phyloP scores from a whole-genome alignment of 2,113 vertebrate species.

The Numida meleagris region DNA sequence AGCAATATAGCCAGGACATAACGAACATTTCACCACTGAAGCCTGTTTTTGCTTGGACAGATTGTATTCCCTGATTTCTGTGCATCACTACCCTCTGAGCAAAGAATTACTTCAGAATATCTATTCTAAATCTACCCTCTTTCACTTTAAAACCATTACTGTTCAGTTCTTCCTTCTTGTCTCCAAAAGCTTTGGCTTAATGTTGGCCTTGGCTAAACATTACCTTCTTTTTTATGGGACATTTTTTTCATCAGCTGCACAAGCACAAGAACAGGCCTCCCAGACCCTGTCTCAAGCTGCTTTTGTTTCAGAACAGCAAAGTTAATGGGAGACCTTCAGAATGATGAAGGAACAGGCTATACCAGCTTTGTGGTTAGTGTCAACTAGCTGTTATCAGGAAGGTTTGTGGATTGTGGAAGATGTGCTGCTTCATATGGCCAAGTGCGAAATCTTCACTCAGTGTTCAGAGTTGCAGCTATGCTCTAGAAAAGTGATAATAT shows the following conservation, averaged over 20 bases:
- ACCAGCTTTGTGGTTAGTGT: neutral
- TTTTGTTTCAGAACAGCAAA: neutral
- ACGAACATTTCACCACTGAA: neutral
- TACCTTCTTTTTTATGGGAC: neutral
- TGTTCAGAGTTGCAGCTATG: neutral
- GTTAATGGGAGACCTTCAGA: fast-evolving
- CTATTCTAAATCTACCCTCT: neutral
- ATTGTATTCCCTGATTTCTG: neutral
- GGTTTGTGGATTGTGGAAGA: neutral
- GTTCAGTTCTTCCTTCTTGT: neutral
- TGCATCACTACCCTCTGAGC: neutral
- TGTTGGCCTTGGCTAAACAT: neutral
- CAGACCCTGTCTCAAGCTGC: neutral
- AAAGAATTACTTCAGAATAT: neutral
- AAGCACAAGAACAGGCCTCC: neutral
- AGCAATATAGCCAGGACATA: neutral
- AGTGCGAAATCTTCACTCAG: neutral
- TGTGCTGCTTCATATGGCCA: neutral
- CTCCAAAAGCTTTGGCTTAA: neutral
- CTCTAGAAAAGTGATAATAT: neutral
- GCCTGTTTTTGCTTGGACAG: neutral
- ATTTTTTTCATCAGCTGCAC: neutral
- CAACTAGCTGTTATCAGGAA: neutral
- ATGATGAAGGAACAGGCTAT: neutral
- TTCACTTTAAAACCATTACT: neutral